Evolutionary conservation across 2,888 invertebrate species (phyloP).

Genomic region (Didymodactylos carnosus): DNA sequence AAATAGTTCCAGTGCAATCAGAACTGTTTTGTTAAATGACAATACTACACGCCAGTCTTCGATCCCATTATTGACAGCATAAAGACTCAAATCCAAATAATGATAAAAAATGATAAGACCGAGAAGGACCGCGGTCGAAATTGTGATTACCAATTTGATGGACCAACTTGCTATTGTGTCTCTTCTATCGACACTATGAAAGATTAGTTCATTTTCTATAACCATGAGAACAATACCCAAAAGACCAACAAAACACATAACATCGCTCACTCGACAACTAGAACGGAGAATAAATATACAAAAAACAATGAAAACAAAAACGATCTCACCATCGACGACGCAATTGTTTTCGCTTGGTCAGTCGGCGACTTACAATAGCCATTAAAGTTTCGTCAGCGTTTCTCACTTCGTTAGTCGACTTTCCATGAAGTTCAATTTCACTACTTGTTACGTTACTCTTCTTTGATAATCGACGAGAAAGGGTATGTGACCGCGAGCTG

Average conservation of each 20-base stretch:
- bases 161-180: constrained; percentile 20
- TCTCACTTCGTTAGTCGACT: background rate
- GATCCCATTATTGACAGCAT: constrained; percentile 29
- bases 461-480: no score
- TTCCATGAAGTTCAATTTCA: background rate
- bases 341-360: constrained; percentile 27
- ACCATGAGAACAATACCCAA: constrained; percentile 28
- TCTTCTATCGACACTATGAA: constrained; percentile 19
- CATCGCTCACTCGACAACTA: constrained; percentile 20
- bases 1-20: constrained; percentile 53
- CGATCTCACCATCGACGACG: constrained; percentile 21
- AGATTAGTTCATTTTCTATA: constrained; percentile 25
- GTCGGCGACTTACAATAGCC: constrained; percentile 25
- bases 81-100: constrained; percentile 25
- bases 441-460: background rate
- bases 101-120: constrained; percentile 27
- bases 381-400: background rate
- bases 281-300: background rate
- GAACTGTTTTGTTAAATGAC: constrained; percentile 20
- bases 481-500: no score
- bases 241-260: constrained; percentile 24
- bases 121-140: constrained; percentile 25
- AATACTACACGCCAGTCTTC: constrained; percentile 29
- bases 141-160: constrained; percentile 25
- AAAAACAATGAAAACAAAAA: background rate